Evolutionary conservation across 2,888 invertebrate species (phyloP).

Genomic region (Lapara coniferarum): DNA sequence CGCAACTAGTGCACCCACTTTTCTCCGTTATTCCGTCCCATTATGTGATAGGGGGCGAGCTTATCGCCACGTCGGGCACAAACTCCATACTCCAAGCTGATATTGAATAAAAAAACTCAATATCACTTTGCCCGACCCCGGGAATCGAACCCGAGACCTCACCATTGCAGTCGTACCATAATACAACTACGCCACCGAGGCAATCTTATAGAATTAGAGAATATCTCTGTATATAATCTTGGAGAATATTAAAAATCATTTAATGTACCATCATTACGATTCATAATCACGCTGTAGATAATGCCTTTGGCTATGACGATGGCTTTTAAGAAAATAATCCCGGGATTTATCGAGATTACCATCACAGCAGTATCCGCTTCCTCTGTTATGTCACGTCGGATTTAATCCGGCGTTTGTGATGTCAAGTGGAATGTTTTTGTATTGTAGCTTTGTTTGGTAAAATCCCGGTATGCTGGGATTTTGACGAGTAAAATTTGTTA

Average conservation of each 20-base stretch:
- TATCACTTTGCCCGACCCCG: too few species aligned
- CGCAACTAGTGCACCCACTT: too few species aligned
- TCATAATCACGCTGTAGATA: not conserved
- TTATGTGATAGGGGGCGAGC: too few species aligned
- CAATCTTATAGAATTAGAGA: too few species aligned
- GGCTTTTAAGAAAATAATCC: conserved; percentile 21
- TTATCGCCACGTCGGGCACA: too few species aligned
- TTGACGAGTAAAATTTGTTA: not conserved
- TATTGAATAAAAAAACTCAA: too few species aligned
- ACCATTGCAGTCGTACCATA: too few species aligned
- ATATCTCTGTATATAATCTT: too few species aligned
- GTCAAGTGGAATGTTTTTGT: conserved; percentile 14
- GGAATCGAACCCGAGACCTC: too few species aligned
- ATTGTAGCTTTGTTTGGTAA: conserved; percentile 2
- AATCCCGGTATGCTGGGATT: not conserved
- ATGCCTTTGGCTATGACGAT: not conserved
- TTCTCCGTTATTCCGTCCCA: too few species aligned
- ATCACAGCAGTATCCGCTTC: conserved; percentile 23
- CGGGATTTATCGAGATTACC: conserved; percentile 13
- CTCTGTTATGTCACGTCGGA: conserved; percentile 20
- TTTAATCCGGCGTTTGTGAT: conserved; percentile 22
- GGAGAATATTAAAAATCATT: not conserved
- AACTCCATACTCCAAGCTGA: too few species aligned
- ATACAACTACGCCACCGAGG: too few species aligned
- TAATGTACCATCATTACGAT: not conserved